phyloP scores from a whole-genome alignment of 1,140 invertebrate species.

The Mylabris phalerata region DNA sequence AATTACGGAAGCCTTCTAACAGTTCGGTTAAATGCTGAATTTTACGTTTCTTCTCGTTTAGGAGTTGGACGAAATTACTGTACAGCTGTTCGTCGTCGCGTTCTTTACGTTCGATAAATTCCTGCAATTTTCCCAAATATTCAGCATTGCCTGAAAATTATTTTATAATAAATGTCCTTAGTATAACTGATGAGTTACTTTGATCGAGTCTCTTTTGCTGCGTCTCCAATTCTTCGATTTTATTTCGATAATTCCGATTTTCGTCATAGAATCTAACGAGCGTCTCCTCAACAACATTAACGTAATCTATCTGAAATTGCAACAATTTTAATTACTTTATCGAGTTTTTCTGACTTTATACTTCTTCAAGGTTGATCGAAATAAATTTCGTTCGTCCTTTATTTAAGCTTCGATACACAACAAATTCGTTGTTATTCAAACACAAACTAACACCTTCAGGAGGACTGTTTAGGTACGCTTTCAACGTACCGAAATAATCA shows the following conservation, averaged over 20 bases:
- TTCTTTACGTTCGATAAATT: constrained; percentile 23
- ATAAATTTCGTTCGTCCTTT: constrained; percentile 9
- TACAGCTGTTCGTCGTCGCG: constrained; percentile 20
- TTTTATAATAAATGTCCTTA: background rate
- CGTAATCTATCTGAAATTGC: background rate
- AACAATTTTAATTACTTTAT: background rate
- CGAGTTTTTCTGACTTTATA: background rate
- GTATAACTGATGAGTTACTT: background rate
- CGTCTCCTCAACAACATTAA: background rate
- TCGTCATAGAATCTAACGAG: background rate
- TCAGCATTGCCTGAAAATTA: background rate
- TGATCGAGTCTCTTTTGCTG: background rate
- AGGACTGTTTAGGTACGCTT: constrained; percentile 1
- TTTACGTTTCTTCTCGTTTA: constrained; percentile 30
- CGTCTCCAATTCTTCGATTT: background rate
- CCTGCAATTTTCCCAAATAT: constrained; percentile 19
- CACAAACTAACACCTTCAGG: background rate
- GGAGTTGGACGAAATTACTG: constrained; percentile 20
- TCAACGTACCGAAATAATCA: constrained; percentile 6
- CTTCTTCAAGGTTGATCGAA: constrained; percentile 6
- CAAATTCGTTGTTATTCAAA: constrained; percentile 8
- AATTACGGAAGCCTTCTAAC: constrained; percentile 20
- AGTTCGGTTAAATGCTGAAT: constrained; percentile 30
- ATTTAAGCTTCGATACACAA: constrained; percentile 5
- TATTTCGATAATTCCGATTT: background rate